phyloP scores from a whole-genome alignment of 2,797 vertebrate genomes.

The Staurois parvus region DNA sequence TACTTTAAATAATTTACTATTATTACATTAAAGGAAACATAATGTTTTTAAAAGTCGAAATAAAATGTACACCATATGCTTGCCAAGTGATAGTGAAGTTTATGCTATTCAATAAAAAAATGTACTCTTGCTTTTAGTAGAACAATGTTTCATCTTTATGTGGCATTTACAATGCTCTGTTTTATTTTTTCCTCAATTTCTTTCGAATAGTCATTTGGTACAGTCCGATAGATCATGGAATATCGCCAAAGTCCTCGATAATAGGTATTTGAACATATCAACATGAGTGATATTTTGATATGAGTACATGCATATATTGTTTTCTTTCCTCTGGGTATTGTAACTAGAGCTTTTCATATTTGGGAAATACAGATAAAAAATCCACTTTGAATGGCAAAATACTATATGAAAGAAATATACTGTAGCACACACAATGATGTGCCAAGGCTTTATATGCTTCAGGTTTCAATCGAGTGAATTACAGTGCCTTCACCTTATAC shows the following conservation, averaged over 20 bases:
- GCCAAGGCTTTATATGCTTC: not conserved
- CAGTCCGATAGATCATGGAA: conserved; percentile 49
- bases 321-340: conserved; percentile 42
- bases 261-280: conserved; percentile 48
- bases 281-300: too few relatives aligned
- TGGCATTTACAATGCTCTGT: conserved; percentile 60
- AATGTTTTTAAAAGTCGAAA: conserved; percentile 59
- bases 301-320: conserved; percentile 38
- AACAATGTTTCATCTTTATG: conserved; percentile 61
- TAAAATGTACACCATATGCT: conserved; percentile 55
- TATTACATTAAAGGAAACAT: conserved; percentile 55
- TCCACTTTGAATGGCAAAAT: not conserved
- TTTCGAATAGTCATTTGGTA: conserved; percentile 49
- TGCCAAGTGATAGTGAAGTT: conserved; percentile 56
- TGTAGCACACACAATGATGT: not conserved
- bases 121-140: conserved; percentile 58
- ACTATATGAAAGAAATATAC: not conserved
- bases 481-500: too few relatives aligned
- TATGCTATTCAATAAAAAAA: conserved; percentile 59
- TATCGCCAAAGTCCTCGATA: conserved; percentile 41
- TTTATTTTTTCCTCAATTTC: conserved; percentile 53
- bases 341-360: conserved; percentile 32
- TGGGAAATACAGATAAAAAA: not conserved
- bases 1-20: conserved; percentile 51
- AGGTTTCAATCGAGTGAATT: too few relatives aligned